Evolutionary conservation across 2,797 vertebrate species (phyloP).

Genomic region (Rhabdophis nuchalis): DNA sequence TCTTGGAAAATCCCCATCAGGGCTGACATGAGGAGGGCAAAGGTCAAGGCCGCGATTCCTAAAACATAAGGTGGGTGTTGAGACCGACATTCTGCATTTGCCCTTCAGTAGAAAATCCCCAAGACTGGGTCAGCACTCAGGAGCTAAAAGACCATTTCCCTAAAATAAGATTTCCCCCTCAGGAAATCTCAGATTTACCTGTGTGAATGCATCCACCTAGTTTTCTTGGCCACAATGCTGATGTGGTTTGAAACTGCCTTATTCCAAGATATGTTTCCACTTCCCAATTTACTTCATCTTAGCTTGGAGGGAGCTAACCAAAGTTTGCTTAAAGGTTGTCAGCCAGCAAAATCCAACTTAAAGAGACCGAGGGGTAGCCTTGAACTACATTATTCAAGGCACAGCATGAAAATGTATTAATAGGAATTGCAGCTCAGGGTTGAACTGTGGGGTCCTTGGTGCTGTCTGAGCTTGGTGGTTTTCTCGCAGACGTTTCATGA

Average conservation of each 20-base stretch:
- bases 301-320: background rate
- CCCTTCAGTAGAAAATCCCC: background rate
- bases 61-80: background rate
- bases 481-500: no score
- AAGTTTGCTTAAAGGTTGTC: background rate
- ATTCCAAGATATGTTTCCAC: background rate
- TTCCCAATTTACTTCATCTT: background rate
- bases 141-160: background rate
- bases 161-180: background rate
- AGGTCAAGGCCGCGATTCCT: conserved; percentile 92
- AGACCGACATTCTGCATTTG: background rate
- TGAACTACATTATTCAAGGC: background rate
- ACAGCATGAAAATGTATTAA: no score
- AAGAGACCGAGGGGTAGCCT: background rate
- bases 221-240: background rate
- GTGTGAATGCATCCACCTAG: background rate
- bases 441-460: no score
- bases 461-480: no score
- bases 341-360: background rate
- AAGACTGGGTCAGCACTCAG: background rate
- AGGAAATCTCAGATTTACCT: background rate
- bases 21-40: conserved; percentile 94
- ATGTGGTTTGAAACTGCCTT: background rate
- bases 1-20: conserved; percentile 99
- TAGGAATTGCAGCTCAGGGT: no score